These are phyloP conservation scores for Diabrotica balteata DNA, from an alignment of 2,888 invertebrate genomes.

Conservation along the genomic window DNA sequence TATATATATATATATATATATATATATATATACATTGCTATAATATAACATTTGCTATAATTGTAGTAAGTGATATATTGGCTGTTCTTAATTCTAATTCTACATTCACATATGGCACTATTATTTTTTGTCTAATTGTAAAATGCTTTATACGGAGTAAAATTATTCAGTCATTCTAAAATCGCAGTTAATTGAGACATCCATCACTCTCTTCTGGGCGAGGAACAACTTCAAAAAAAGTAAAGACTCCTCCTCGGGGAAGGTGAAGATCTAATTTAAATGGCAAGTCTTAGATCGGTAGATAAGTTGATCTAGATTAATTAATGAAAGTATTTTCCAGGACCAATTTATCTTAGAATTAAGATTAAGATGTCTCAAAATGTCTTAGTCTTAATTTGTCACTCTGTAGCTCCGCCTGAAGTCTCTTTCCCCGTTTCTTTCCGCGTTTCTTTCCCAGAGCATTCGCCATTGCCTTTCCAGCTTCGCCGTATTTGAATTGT, in stretches of 20 bases:
- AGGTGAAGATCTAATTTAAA: constrained; percentile 44
- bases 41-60: no score
- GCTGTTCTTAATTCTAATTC: no score
- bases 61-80: no score
- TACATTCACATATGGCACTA: no score
- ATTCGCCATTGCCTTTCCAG: constrained; percentile 29
- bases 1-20: no score
- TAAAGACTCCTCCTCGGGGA: constrained; percentile 30
- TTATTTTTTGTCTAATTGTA: no score
- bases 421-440: constrained; percentile 30
- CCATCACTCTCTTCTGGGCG: constrained; percentile 14
- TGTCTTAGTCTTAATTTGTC: constrained; percentile 61
- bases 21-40: no score
- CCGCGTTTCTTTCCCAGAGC: constrained; percentile 19
- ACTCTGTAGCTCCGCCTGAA: constrained; percentile 36
- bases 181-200: constrained; percentile 26
- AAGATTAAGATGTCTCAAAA: constrained; percentile 61
- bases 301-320: constrained; percentile 62
- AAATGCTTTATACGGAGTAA: no score
- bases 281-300: constrained; percentile 52
- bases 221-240: constrained; percentile 23
- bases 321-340: constrained; percentile 59
- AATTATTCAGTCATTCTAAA: background rate
- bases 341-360: constrained; percentile 62
- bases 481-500: constrained; percentile 50